Evolutionary conservation across 2,888 invertebrate genomes (phyloP), one percentile per base, ranked within the genome.

Genomic region (Allacma fusca): DNA sequence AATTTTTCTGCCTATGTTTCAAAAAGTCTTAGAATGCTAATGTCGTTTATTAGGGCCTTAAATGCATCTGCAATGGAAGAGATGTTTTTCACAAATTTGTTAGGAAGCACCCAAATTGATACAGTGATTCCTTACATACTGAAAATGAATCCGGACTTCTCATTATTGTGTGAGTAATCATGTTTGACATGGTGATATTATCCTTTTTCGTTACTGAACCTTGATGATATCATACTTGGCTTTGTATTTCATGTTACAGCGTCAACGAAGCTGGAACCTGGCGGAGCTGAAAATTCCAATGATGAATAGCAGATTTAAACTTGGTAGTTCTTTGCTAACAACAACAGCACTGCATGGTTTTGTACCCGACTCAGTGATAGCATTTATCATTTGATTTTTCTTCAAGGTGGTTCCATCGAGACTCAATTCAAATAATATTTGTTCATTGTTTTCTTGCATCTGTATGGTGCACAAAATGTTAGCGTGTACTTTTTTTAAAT

Each of bases 71-170:
- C 79, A 80, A 89, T 97, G 75, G 97, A 97, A 87, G 96, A 97
- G 86, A 89, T 97, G 75, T 97, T 97, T 89, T 97, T 97, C 86
- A 92, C 95, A 2, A 95, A 94, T 72, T 90, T 97, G 80, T 92
- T 96, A 69, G 97, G 96, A 5, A 94, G 93, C 87, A 94, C 98
- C 84, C 95, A 96, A 88, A 96, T 98, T 79, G 96, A 98, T 86
- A 95, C 94, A 86, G 94, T 98, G 84, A 94, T 98, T 87, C 90
- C 90, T 0, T 89, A 89, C 85, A 93, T 98, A 86, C 90, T 98
- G 83, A 92, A 90, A 81, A 90, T 89, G 89, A 89, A 87, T 79
- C 84, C 86, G 74, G 86, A 83, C n/a, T 81, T 81, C 64, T 80
- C 81, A 19, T 67, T 77, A 62, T 44, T 80, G 50, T 57, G 82